Evolutionary conservation across 2,888 invertebrate species (phyloP).

Genomic region (Lycocerus yunnanus): DNA sequence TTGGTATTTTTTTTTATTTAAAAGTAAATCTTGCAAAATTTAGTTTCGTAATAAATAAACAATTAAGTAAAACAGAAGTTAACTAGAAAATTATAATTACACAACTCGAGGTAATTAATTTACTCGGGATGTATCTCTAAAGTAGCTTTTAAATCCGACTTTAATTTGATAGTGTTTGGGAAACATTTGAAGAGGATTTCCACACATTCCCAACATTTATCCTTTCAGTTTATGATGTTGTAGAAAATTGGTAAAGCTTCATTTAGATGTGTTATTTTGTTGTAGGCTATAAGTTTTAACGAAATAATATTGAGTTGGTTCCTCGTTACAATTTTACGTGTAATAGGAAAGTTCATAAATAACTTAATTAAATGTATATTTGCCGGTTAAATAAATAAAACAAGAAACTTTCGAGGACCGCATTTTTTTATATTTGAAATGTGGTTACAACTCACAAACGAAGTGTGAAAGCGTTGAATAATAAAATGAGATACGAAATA

Average conservation of each 20-base stretch:
- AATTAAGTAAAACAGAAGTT: neutral
- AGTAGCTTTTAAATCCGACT: slow-evolving; percentile 5
- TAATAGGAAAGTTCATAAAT: neutral
- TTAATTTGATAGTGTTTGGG: slow-evolving; percentile 14
- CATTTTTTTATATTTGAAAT: neutral
- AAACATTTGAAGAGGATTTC: slow-evolving; percentile 18
- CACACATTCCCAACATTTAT: slow-evolving; percentile 24
- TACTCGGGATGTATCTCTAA: neutral
- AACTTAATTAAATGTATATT: neutral
- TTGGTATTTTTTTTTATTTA: neutral
- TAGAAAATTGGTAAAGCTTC: slow-evolving; percentile 23
- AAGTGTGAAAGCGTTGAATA: neutral
- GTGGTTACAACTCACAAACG: neutral
- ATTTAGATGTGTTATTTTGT: slow-evolving; percentile 20
- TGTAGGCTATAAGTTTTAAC: slow-evolving; percentile 14
- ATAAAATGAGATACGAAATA: neutral
- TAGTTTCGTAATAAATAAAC: neutral
- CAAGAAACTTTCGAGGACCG: neutral
- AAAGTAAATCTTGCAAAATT: neutral
- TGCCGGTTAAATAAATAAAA: neutral
- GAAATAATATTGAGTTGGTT: slow-evolving; percentile 5
- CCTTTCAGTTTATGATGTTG: slow-evolving; percentile 24
- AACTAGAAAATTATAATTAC: neutral
- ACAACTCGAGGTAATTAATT: neutral
- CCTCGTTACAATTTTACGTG: neutral